phyloP scores from a whole-genome alignment of 2,113 vertebrate genomes.

The Athene cunicularia region DNA sequence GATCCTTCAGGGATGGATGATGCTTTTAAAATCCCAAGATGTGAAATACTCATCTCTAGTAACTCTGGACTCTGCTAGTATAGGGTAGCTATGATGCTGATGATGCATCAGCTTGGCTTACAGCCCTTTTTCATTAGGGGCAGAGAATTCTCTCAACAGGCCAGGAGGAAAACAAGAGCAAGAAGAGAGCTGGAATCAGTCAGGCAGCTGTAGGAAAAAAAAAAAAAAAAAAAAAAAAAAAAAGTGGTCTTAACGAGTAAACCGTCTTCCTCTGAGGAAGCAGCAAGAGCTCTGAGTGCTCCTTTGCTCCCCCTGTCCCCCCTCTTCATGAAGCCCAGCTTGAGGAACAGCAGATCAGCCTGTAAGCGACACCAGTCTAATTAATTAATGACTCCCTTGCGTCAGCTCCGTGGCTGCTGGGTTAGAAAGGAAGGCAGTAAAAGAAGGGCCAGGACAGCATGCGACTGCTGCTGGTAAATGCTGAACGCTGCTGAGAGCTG shows the following conservation, averaged over 20 bases:
- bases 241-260: neutral
- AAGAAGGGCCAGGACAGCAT: neutral
- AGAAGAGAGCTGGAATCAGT: neutral
- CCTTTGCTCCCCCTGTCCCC: neutral
- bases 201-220: neutral
- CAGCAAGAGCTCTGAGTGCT: neutral
- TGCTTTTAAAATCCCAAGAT: neutral
- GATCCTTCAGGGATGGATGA: neutral
- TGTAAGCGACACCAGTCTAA: constrained; percentile 50
- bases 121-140: neutral
- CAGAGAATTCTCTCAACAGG: neutral
- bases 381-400: constrained; percentile 21
- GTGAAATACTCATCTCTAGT: neutral
- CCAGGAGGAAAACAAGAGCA: neutral
- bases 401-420: neutral
- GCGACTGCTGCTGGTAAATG: neutral
- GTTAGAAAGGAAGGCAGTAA: neutral
- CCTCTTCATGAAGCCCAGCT: neutral
- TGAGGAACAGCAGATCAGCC: neutral
- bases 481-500: neutral
- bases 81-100: neutral
- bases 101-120: neutral
- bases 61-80: neutral
- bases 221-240: no score
- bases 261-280: neutral